phyloP scores from a whole-genome alignment of 2,888 invertebrate genomes.

The Crocallis elinguaria region DNA sequence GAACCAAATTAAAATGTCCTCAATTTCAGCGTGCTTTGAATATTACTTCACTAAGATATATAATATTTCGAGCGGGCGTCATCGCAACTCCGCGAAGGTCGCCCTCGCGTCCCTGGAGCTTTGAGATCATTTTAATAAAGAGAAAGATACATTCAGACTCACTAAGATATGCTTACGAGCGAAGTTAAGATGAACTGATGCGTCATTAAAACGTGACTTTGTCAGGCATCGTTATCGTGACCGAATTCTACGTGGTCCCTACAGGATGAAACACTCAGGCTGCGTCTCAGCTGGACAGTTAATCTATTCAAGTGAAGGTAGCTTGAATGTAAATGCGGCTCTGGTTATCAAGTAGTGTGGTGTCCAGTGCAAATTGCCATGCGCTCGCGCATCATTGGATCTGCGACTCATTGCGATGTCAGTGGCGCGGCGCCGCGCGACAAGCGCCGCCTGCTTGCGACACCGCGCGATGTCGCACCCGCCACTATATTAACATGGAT shows the following conservation, averaged over 20 bases:
- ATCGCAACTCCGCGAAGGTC: conserved; percentile 9
- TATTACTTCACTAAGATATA: conserved; percentile 39
- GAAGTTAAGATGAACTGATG: conserved; percentile 29
- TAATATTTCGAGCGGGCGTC: neutral
- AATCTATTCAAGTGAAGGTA: conserved; percentile 33
- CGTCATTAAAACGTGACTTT: conserved; percentile 29
- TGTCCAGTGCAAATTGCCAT: conserved; percentile 47
- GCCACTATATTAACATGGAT: conserved; percentile 39
- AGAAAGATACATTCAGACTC: conserved; percentile 27
- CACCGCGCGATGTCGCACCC: conserved; percentile 35
- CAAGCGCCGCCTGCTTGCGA: conserved; percentile 45
- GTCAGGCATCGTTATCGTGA: conserved; percentile 18
- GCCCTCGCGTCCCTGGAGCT: conserved; percentile 14
- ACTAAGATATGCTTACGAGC: conserved; percentile 16
- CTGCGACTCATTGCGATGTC: conserved; percentile 39
- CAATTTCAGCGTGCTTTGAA: conserved; percentile 36
- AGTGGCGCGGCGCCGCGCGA: conserved; percentile 34
- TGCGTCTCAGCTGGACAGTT: conserved; percentile 10
- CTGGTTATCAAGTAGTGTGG: conserved; percentile 35
- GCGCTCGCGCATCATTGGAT: conserved; percentile 35
- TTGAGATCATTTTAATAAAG: conserved; percentile 17
- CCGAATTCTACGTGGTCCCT: conserved; percentile 1
- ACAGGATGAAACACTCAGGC: conserved; percentile 15
- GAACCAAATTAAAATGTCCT: conserved; percentile 42
- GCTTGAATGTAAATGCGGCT: conserved; percentile 40